Evolutionary conservation across 1,140 invertebrate genomes (phyloP), one percentile per base, ranked within the genome.

Genomic region (Hyphantria cunea): DNA sequence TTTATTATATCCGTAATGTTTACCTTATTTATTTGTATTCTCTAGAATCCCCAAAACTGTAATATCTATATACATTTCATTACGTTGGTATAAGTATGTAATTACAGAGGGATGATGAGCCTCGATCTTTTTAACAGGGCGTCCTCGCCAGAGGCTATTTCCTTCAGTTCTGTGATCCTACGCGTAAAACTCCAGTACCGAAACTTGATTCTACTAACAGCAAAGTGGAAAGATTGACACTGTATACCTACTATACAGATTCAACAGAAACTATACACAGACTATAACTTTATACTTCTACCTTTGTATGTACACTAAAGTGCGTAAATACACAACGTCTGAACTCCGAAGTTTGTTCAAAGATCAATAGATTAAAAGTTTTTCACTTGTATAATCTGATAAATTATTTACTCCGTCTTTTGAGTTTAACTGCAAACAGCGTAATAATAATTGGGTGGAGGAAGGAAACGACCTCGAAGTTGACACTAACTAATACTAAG

Each of bases 71-170:
- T 49, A 49, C 10, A 47, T 42, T 52, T 44, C 11, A 55, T 56
- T 15, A 47, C 14, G 25, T 55, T 8, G 6, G 13, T 6, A 25
- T 56, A 58, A 37, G 39, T 48, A 14, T 49, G 15, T 49, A 58
- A 48, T 48, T 58, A 44, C 59, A 41, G 11, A 37, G 39, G 39
- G 13, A 45, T 25, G 47, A 61, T 53, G 49, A 13, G 33, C 32
- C 59, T 61, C 11, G 49, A 61, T 53, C 49, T 61, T 61, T 61
- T 61, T 52, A 37, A 37, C 51, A 41, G 58, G 17, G n/a, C 15
- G 58, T 44, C 58, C 58, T 60, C 31, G 58, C 58, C 37, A 39
- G 11, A 13, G 41, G 49, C 59, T 32, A 8, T 61, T 33, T 45
- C 55, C 55, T 34, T 11, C 41, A 44, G 41, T 44, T 9, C 17